These are phyloP conservation scores for Zonotrichia albicollis DNA, from an alignment of 2,797 vertebrate species.

Conservation along the genomic window DNA sequence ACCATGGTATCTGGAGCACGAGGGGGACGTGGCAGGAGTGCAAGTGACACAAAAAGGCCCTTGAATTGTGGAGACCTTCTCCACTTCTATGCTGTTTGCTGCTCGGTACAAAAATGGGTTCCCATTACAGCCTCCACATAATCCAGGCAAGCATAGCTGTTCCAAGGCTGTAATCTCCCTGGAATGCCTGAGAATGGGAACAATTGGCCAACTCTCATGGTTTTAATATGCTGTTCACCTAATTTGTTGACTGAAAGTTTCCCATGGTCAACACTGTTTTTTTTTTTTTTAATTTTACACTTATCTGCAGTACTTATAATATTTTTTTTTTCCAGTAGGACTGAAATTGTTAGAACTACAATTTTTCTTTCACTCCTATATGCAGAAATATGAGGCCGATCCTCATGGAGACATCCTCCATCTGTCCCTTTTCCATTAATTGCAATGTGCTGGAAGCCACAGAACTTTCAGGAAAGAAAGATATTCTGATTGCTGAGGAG, in stretches of 20 bases:
- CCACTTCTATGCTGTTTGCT: background rate
- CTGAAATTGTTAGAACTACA: background rate
- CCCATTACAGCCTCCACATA: background rate
- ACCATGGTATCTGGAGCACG: background rate
- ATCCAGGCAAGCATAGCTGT: background rate
- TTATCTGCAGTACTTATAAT: background rate
- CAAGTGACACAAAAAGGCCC: background rate
- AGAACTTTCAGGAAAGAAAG: background rate
- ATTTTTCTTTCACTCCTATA: background rate
- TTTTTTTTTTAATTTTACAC: background rate
- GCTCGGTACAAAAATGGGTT: background rate
- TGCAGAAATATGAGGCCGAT: background rate
- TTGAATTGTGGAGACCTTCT: background rate
- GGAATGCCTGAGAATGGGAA: background rate
- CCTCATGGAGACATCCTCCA: background rate
- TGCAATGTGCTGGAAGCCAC: background rate
- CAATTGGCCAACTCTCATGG: background rate
- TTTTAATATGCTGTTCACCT: background rate
- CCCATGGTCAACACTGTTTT: background rate
- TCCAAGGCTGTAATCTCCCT: constrained; percentile 31
- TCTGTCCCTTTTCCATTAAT: background rate
- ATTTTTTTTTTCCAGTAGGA: background rate
- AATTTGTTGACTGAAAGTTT: background rate
- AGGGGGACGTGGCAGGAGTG: background rate
- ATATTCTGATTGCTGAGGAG: background rate